Conservation (phyloP, 2,797 vertebrate species). For the Gila robusta region DNA sequence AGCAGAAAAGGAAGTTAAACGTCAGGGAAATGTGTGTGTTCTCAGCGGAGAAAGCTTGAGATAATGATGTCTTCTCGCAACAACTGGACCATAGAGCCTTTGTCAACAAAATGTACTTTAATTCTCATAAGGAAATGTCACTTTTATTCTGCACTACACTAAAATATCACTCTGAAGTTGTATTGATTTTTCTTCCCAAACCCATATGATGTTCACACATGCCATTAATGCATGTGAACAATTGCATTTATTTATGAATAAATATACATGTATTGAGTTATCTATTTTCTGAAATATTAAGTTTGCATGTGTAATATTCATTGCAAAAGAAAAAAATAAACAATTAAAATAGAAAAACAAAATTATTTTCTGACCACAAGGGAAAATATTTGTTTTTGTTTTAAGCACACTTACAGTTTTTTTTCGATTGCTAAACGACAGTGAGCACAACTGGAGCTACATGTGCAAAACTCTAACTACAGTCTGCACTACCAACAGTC, state of each 20-base stretch:
- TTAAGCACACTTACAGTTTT: too few relatives aligned
- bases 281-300: not conserved
- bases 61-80: constrained; percentile 1
- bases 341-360: too few relatives aligned
- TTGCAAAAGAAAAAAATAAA: not conserved
- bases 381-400: too few relatives aligned
- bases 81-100: not conserved
- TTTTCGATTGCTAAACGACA: too few relatives aligned
- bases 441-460: too few relatives aligned
- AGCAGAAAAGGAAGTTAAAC: constrained; percentile 30
- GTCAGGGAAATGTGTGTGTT: not conserved
- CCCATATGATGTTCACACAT: too few relatives aligned
- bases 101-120: not conserved
- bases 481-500: too few relatives aligned
- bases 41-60: not conserved
- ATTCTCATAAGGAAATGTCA: not conserved
- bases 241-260: not conserved
- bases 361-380: too few relatives aligned
- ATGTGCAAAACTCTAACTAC: too few relatives aligned
- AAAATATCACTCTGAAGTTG: not conserved
- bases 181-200: not conserved
- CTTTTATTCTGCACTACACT: not conserved
- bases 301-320: not conserved
- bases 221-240: too few relatives aligned
- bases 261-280: not conserved